Conservation (phyloP, 2,888 invertebrate genomes). For the Falcaria lacertinaria region DNA sequence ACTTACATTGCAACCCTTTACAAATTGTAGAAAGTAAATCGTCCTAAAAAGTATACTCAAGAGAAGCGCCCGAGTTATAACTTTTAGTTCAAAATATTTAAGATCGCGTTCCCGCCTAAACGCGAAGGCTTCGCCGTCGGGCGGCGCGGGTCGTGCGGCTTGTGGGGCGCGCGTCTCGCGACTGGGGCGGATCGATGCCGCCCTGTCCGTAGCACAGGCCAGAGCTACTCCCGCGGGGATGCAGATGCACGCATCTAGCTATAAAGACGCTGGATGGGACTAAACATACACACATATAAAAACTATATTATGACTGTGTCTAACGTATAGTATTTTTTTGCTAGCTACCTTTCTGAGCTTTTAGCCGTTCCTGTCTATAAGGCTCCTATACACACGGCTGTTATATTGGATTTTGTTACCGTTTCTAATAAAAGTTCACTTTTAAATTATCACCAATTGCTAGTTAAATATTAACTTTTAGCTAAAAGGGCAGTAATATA, state of each 20-base stretch:
- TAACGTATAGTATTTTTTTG: too few relatives aligned
- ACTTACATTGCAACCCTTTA: background rate
- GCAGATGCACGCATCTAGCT: conserved; percentile 58
- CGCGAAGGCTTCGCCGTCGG: conserved; percentile 44
- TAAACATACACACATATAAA: background rate
- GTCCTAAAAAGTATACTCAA: too few relatives aligned
- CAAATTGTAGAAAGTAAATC: background rate
- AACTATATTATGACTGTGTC: too few relatives aligned
- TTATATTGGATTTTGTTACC: too few relatives aligned
- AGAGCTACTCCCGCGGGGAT: conserved; percentile 67
- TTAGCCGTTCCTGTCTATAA: too few relatives aligned
- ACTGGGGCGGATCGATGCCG: conserved; percentile 71
- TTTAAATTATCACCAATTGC: too few relatives aligned
- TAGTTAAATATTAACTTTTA: too few relatives aligned
- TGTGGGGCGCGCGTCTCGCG: conserved; percentile 52
- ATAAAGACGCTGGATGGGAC: conserved; percentile 24
- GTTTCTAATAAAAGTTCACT: too few relatives aligned
- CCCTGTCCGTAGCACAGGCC: conserved; percentile 30
- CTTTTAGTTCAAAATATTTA: background rate
- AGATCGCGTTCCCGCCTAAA: conserved; percentile 67
- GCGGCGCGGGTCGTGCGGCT: conserved; percentile 50
- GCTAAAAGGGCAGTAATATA: too few relatives aligned
- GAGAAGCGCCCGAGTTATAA: background rate
- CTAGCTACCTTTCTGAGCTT: too few relatives aligned
- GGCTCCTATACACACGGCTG: too few relatives aligned